Conservation (phyloP, 2,888 invertebrate species). For the Timema cristinae region DNA sequence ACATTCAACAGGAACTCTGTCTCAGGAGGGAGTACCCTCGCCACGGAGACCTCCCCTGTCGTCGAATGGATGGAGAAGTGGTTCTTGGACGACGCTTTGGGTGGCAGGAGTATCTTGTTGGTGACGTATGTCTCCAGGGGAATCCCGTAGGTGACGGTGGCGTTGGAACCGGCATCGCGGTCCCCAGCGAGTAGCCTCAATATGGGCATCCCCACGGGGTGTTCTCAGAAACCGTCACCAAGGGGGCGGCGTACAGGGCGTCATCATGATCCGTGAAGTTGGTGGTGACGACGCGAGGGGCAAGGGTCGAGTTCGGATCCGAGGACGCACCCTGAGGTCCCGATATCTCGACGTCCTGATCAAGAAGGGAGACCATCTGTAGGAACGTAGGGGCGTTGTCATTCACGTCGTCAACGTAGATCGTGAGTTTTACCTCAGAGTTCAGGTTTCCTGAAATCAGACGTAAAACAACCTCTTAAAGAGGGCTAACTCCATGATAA, state of each 20-base stretch:
- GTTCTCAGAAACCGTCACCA: conserved; percentile 69
- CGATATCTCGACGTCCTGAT: conserved; percentile 60
- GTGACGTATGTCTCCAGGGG: conserved; percentile 63
- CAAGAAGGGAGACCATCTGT: conserved; percentile 65
- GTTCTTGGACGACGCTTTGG: conserved; percentile 48
- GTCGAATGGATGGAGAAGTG: conserved; percentile 72
- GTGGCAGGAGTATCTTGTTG: conserved; percentile 44
- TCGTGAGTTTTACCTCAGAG: conserved; percentile 66
- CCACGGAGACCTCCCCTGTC: conserved; percentile 70
- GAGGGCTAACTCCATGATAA: too few species aligned
- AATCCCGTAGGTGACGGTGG: conserved; percentile 67
- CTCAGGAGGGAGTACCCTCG: conserved; percentile 67
- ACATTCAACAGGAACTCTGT: conserved; percentile 71
- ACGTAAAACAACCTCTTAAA: not conserved
- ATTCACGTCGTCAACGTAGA: conserved; percentile 73
- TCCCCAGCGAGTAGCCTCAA: conserved; percentile 68
- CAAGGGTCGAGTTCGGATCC: not conserved
- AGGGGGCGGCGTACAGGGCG: conserved; percentile 47
- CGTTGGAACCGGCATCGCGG: conserved; percentile 66
- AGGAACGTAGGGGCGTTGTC: conserved; percentile 72
- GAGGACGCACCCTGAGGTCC: conserved; percentile 9
- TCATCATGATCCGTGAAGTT: conserved; percentile 18
- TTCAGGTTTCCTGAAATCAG: conserved; percentile 59
- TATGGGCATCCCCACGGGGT: conserved; percentile 64
- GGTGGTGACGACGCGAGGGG: not conserved